phyloP scores from a whole-genome alignment of 2,888 invertebrate species.

The Synergus itoensis region DNA sequence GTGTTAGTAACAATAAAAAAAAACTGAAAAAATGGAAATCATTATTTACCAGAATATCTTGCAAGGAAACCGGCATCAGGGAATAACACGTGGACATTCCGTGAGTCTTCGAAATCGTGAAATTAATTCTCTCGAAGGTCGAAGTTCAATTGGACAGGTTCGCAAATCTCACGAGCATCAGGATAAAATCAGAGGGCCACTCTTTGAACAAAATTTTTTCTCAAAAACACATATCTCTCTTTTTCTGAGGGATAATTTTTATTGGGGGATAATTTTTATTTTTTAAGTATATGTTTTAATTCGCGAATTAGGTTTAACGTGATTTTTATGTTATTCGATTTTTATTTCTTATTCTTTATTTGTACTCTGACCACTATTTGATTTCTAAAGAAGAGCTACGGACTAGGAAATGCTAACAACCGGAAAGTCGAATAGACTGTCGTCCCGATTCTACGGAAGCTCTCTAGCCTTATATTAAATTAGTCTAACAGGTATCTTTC shows the following conservation, averaged over 20 bases:
- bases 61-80: constrained; percentile 76
- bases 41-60: constrained; percentile 76
- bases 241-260: neutral
- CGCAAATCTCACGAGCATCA: constrained; percentile 19
- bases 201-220: neutral
- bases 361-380: constrained; percentile 14
- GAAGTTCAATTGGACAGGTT: constrained; percentile 18
- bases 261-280: neutral
- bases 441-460: constrained; percentile 70
- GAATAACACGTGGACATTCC: constrained; percentile 74
- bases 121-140: constrained; percentile 19
- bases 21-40: neutral
- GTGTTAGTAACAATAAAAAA: neutral
- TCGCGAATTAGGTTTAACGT: too few species aligned
- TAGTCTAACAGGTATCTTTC: constrained; percentile 62
- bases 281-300: neutral
- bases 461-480: constrained; percentile 73
- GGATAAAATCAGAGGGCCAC: constrained; percentile 15
- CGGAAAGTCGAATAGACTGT: constrained; percentile 73
- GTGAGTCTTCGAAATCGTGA: constrained; percentile 15
- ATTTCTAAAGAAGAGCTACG: constrained; percentile 47
- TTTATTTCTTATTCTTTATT: neutral
- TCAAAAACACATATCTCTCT: constrained; percentile 1
- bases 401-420: constrained; percentile 64
- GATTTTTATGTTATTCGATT: neutral